Conservation (phyloP, 2,888 invertebrate species). For the Cybosia mesomella region DNA sequence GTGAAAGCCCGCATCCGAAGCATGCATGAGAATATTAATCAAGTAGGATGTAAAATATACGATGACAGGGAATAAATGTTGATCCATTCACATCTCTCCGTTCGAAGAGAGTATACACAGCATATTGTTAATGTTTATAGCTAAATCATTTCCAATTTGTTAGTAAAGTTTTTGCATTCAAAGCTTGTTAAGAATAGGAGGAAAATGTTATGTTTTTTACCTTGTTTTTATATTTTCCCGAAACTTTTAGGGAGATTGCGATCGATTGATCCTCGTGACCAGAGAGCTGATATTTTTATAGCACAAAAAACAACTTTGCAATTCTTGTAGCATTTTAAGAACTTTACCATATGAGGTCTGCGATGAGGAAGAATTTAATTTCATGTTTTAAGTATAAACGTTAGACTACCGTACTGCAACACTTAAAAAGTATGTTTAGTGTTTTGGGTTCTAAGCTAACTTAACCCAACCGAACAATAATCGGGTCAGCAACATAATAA, state of each 20-base stretch:
- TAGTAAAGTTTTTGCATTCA: background rate
- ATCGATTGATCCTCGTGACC: background rate
- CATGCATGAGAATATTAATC: conserved; percentile 22
- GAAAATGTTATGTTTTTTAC: background rate
- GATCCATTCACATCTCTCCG: background rate
- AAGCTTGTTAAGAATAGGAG: background rate
- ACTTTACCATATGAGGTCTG: background rate
- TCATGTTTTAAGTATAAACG: no score
- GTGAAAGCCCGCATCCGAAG: conserved; percentile 2
- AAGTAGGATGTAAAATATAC: conserved; percentile 17
- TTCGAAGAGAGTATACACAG: background rate
- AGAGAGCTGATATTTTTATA: background rate
- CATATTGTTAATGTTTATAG: background rate
- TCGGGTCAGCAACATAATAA: no score
- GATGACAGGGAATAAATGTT: conserved; percentile 19
- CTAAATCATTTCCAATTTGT: conserved; percentile 8
- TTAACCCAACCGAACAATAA: no score
- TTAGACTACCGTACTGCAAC: no score
- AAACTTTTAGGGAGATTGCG: background rate
- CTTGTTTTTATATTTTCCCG: background rate
- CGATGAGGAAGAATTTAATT: no score
- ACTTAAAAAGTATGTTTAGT: no score
- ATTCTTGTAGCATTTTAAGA: background rate
- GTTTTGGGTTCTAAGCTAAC: no score
- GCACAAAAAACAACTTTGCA: background rate